phyloP scores from a whole-genome alignment of 1,140 invertebrate species.

The Drosophila insularis region DNA sequence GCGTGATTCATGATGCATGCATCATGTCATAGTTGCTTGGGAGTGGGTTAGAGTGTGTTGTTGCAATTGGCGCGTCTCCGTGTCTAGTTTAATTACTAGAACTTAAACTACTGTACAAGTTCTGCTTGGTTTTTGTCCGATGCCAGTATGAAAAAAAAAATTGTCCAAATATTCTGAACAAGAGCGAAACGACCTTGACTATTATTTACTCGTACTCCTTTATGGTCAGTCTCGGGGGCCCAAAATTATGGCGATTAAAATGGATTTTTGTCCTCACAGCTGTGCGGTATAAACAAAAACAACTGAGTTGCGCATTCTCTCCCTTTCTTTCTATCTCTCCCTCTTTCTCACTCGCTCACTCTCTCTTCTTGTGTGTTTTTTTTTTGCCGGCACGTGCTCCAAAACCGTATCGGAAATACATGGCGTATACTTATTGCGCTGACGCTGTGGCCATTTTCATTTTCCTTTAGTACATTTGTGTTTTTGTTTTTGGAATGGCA shows the following conservation, averaged over 20 bases:
- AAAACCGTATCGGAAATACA: constrained; percentile 50
- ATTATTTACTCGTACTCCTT: constrained; percentile 19
- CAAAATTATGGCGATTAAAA: constrained; percentile 53
- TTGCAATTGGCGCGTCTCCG: constrained; percentile 61
- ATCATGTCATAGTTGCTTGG: constrained; percentile 31
- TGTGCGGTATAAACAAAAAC: constrained; percentile 71
- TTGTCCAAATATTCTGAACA: constrained; percentile 43
- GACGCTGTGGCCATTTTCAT: constrained; percentile 72
- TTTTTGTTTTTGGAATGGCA: constrained; percentile 22
- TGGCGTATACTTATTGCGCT: constrained; percentile 78
- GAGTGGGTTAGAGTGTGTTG: constrained; percentile 35
- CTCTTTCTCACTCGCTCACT: constrained; percentile 10
- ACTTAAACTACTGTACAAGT: constrained; percentile 28
- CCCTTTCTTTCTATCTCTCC: constrained; percentile 3
- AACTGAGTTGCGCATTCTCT: constrained; percentile 28
- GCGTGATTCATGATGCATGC: constrained; percentile 74
- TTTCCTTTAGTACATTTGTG: constrained; percentile 12
- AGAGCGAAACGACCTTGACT: constrained; percentile 52
- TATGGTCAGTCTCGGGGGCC: constrained; percentile 29
- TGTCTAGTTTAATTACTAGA: constrained; percentile 71
- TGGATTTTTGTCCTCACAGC: constrained; percentile 72
- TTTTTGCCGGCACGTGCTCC: constrained; percentile 56
- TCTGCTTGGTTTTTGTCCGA: constrained; percentile 16
- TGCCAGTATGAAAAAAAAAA: constrained; percentile 65
- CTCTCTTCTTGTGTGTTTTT: neutral